Conservation (phyloP, 2,113 vertebrate species). For the Gobius niger region DNA sequence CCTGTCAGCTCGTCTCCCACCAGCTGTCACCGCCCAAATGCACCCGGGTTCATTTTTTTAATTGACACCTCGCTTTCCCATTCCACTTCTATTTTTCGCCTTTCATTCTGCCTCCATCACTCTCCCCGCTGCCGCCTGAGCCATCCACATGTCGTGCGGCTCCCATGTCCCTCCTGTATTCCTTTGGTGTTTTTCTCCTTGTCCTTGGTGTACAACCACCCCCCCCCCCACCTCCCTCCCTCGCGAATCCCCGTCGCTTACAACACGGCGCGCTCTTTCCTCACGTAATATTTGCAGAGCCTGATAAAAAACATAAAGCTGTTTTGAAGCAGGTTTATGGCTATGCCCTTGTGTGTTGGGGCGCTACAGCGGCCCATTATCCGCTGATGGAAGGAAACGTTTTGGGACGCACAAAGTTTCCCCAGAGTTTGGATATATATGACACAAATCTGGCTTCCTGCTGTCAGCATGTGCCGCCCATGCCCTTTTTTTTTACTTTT, state of each 20-base stretch:
- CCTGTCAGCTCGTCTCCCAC: conserved; percentile 92
- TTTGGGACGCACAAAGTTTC: conserved; percentile 65
- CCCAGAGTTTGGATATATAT: conserved; percentile 41
- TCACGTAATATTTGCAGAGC: conserved; percentile 70
- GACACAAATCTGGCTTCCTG: conserved; percentile 48
- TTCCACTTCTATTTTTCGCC: conserved; percentile 76
- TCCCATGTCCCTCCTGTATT: conserved; percentile 63
- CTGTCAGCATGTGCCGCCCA: conserved; percentile 21
- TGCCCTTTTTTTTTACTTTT: conserved; percentile 12
- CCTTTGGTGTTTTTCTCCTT: conserved; percentile 62
- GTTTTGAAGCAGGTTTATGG: conserved; percentile 71
- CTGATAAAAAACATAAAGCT: conserved; percentile 75
- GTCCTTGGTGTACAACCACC: conserved; percentile 55
- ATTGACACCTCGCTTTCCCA: conserved; percentile 91
- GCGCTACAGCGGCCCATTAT: conserved; percentile 64
- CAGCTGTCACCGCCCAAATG: conserved; percentile 86
- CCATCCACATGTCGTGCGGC: conserved; percentile 50
- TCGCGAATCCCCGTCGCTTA: conserved; percentile 43
- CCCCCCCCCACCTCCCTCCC: conserved; percentile 4
- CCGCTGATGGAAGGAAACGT: conserved; percentile 65
- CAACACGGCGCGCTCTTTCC: conserved; percentile 61
- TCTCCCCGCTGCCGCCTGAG: conserved; percentile 54
- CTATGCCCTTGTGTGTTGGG: conserved; percentile 70
- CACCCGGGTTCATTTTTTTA: conserved; percentile 89
- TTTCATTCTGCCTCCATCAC: conserved; percentile 69